Percentiles rank a stretch among this genome's conserved stretches.
phyloP scores from a whole-genome alignment of 2,888 invertebrate species.

The Synergus gifuensis region DNA sequence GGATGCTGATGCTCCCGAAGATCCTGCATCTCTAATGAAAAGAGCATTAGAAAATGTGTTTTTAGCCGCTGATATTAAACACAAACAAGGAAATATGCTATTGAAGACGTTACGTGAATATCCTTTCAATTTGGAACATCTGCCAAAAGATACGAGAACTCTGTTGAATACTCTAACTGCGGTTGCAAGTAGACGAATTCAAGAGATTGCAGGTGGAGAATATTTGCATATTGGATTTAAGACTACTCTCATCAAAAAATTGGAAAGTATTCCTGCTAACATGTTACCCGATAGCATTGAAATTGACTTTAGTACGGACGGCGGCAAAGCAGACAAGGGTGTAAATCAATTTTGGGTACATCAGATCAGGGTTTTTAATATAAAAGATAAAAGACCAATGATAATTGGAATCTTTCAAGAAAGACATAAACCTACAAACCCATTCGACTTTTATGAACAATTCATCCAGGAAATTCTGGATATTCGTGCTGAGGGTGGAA shows the following conservation, averaged over 20 bases:
- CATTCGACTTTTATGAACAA: slow-evolving; percentile 46
- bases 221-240: slow-evolving; percentile 46
- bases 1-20: not conserved
- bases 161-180: slow-evolving; percentile 45
- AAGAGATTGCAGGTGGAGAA: not conserved
- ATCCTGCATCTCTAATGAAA: not conserved
- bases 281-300: slow-evolving; percentile 41
- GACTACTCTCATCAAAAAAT: not conserved
- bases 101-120: slow-evolving; percentile 45
- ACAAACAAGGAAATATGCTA: slow-evolving; percentile 41
- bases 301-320: slow-evolving; percentile 49
- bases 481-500: too few relatives aligned
- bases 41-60: not conserved
- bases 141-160: slow-evolving; percentile 47
- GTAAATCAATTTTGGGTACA: slow-evolving; percentile 48
- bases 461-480: slow-evolving; percentile 36
- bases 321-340: slow-evolving; percentile 40
- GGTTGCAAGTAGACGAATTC: slow-evolving; percentile 41
- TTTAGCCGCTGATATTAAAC: slow-evolving; percentile 37
- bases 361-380: slow-evolving; percentile 48
- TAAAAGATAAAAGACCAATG: slow-evolving; percentile 43
- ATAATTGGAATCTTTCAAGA: slow-evolving; percentile 48
- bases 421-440: slow-evolving; percentile 40
- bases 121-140: slow-evolving; percentile 42
- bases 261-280: slow-evolving; percentile 37